Evolutionary conservation across 2,797 vertebrate genomes (phyloP).

Genomic region (Chaenodraco wilsoni): DNA sequence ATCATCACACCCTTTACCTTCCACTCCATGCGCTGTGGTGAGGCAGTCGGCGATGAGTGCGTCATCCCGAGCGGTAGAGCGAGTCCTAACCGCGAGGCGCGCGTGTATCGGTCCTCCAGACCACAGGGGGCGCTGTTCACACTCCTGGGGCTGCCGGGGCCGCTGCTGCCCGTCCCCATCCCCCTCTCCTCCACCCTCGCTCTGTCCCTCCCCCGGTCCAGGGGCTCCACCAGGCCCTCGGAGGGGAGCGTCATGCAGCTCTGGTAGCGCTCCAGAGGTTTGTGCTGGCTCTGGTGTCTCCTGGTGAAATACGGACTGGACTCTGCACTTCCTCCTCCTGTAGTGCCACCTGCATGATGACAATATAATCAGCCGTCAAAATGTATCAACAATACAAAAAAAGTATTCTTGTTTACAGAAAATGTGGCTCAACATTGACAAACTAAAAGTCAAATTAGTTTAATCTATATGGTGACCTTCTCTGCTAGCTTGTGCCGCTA

Average conservation of each 20-base stretch:
- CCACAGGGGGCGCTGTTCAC: conserved; percentile 71
- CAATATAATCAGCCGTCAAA: not conserved
- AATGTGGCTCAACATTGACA: too few species aligned
- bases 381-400: not conserved
- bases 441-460: too few species aligned
- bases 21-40: conserved; percentile 85
- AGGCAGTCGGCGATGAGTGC: conserved; percentile 49
- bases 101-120: conserved; percentile 46
- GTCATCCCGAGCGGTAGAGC: conserved; percentile 55
- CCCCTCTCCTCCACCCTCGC: conserved; percentile 51
- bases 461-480: too few species aligned
- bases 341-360: conserved; percentile 32
- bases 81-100: conserved; percentile 50
- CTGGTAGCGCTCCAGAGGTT: conserved; percentile 69
- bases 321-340: conserved; percentile 80
- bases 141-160: conserved; percentile 73
- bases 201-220: conserved; percentile 47
- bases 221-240: conserved; percentile 52
- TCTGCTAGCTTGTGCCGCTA: too few species aligned
- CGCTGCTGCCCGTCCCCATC: conserved; percentile 63
- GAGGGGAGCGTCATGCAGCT: conserved; percentile 74
- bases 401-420: too few species aligned
- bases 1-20: conserved; percentile 64
- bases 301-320: conserved; percentile 84
- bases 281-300: conserved; percentile 70